These are phyloP conservation scores for Eledone cirrhosa DNA, from an alignment of 2,888 invertebrate genomes.

Conservation along the genomic window DNA sequence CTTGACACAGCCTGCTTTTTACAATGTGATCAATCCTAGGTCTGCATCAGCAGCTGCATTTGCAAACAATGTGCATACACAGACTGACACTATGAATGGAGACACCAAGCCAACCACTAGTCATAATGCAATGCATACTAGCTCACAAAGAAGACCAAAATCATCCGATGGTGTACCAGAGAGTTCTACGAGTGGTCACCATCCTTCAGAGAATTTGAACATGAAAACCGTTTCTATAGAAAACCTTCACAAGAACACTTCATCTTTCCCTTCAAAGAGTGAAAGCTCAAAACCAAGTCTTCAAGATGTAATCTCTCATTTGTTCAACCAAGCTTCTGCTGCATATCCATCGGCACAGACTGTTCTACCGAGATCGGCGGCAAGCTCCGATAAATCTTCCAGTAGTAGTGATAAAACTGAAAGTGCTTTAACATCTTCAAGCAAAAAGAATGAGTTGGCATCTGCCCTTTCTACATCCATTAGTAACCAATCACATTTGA, in stretches of 20 bases:
- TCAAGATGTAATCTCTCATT: constrained; percentile 50
- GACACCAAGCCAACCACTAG: constrained; percentile 22
- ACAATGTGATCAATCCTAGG: constrained; percentile 20
- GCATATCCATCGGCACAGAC: constrained; percentile 16
- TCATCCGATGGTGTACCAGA: constrained; percentile 15
- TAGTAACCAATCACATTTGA: constrained; percentile 10
- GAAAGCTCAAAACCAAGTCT: constrained; percentile 40
- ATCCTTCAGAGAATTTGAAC: constrained; percentile 1
- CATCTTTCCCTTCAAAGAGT: constrained; percentile 17
- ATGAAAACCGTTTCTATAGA: neutral
- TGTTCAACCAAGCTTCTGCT: constrained; percentile 35
- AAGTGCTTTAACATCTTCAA: neutral
- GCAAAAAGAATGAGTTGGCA: constrained; percentile 20
- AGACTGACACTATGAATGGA: constrained; percentile 10
- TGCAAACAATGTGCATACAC: constrained; percentile 7
- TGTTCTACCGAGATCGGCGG: neutral
- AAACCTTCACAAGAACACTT: constrained; percentile 25
- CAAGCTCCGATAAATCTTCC: neutral
- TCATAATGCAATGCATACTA: neutral
- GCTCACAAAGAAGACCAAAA: constrained; percentile 18
- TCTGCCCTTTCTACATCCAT: neutral
- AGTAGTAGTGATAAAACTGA: constrained; percentile 10
- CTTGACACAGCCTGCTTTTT: constrained; percentile 20
- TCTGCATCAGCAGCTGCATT: constrained; percentile 8
- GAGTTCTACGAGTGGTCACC: neutral